A percentile compares a stretch with the other conserved stretches of the same genome.
Evolutionary conservation across 1,140 invertebrate genomes (phyloP).

Genomic region (Drosophila pallidifrons): DNA sequence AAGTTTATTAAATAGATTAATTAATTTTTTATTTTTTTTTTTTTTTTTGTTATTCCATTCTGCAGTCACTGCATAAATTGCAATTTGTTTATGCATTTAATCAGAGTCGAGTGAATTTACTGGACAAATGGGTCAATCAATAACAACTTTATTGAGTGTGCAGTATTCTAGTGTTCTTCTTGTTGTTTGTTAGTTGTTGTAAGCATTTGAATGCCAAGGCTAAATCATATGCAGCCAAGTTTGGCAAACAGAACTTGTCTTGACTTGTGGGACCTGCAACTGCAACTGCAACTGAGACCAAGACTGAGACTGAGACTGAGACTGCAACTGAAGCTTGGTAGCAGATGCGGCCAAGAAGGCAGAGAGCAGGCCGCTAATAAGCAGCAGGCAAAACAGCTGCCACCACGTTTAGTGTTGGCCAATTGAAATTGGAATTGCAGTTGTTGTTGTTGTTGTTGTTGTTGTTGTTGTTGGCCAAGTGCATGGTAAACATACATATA

Average conservation of each 20-base stretch:
- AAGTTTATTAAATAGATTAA: no score
- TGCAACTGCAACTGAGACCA: conserved; percentile 17
- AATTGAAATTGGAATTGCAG: conserved; percentile 19
- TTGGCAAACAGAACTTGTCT: conserved; percentile 51
- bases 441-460: conserved; percentile 3
- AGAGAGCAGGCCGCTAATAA: conserved; percentile 13
- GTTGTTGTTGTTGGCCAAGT: neutral
- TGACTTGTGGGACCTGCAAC: conserved; percentile 27
- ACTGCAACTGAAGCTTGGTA: neutral
- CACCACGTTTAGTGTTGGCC: conserved; percentile 19
- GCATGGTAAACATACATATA: no score
- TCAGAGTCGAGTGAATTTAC: neutral
- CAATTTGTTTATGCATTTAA: neutral
- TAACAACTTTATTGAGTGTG: conserved; percentile 29
- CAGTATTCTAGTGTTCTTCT: conserved; percentile 7
- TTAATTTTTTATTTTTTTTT: no score
- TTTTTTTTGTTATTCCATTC: no score
- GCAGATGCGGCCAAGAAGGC: conserved; percentile 8
- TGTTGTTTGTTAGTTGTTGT: conserved; percentile 15
- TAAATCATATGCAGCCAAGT: conserved; percentile 38
- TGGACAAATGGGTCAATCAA: conserved; percentile 1
- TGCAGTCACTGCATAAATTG: neutral
- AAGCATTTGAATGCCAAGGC: conserved; percentile 34
- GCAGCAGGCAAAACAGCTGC: conserved; percentile 37
- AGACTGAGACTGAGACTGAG: neutral